These are phyloP conservation scores for Tupiocoris notatus DNA, from an alignment of 2,888 invertebrate species.

Conservation along the genomic window DNA sequence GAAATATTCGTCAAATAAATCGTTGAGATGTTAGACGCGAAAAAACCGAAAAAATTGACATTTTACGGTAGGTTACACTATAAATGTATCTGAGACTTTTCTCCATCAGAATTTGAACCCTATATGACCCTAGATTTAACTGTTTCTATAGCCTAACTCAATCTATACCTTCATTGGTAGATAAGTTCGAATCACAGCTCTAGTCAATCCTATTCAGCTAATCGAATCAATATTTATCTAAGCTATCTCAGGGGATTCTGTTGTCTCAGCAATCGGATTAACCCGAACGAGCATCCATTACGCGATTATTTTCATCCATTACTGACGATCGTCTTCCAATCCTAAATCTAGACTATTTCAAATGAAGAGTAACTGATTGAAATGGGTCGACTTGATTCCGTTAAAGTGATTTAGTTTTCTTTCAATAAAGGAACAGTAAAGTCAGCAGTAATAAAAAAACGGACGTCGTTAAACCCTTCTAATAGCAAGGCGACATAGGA, in stretches of 20 bases:
- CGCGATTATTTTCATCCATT: background rate
- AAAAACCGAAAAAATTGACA: too few species aligned
- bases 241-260: background rate
- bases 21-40: too few species aligned
- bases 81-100: too few species aligned
- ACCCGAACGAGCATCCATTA: background rate
- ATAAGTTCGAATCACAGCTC: too few species aligned
- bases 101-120: too few species aligned
- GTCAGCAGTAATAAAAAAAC: too few species aligned
- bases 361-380: background rate
- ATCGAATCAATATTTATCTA: background rate
- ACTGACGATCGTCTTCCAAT: background rate
- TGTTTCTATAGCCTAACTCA: too few species aligned
- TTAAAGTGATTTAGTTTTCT: background rate
- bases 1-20: too few species aligned
- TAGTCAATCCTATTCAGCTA: background rate
- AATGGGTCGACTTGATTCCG: background rate
- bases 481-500: background rate
- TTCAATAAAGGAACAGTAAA: too few species aligned
- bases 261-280: background rate
- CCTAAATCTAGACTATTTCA: too few species aligned
- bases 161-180: too few species aligned
- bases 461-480: background rate
- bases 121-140: background rate
- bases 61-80: too few species aligned